These are phyloP conservation scores for Cyrtorhinus lividipennis DNA, from an alignment of 1,140 invertebrate genomes.

Conservation along the genomic window DNA sequence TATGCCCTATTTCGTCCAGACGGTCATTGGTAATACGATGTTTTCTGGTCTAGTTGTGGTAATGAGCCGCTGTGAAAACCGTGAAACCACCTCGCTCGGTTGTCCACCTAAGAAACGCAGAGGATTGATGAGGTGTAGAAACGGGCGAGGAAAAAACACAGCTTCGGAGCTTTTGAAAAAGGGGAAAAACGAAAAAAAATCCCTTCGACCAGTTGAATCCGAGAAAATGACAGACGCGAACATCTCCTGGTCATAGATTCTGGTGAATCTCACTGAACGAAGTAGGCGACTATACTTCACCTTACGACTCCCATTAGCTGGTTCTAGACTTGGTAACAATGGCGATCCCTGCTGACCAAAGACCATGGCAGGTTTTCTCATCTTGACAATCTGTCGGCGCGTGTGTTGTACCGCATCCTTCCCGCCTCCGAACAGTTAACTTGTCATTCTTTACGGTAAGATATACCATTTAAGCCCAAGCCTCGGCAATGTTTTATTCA, in stretches of 20 bases:
- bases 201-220: background rate
- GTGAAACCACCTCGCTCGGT: background rate
- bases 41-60: background rate
- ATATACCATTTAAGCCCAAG: conserved; percentile 9
- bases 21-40: too few relatives aligned
- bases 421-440: background rate
- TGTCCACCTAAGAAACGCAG: background rate
- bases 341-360: too few relatives aligned
- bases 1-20: too few relatives aligned
- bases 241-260: too few relatives aligned
- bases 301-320: too few relatives aligned
- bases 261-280: too few relatives aligned
- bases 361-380: background rate
- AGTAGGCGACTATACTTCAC: too few relatives aligned
- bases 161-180: background rate
- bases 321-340: too few relatives aligned
- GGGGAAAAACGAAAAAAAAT: background rate
- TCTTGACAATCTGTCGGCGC: conserved; percentile 9
- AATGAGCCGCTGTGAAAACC: background rate
- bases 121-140: background rate
- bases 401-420: background rate
- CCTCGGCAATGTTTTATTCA: conserved; percentile 11
- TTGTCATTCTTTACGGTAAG: conserved; percentile 15
- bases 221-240: background rate
- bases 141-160: background rate